These are phyloP conservation scores for Heliconius cydno DNA, from an alignment of 2,888 invertebrate species.

Conservation along the genomic window DNA sequence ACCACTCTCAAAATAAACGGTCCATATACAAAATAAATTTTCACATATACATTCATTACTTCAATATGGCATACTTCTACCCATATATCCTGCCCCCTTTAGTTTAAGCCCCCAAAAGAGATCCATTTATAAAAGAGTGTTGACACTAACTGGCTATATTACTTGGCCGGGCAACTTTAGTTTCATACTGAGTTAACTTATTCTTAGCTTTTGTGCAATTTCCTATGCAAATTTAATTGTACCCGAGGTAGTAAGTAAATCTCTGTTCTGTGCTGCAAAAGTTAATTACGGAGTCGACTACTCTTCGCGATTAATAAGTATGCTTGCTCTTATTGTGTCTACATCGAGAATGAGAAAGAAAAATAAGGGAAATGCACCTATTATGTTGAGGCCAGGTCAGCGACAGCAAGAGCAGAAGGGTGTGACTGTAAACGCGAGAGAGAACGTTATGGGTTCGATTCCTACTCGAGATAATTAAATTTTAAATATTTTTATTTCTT, in stretches of 20 bases:
- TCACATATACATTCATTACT: slow-evolving; percentile 6
- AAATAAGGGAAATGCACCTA: slow-evolving; percentile 59
- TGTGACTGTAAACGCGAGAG: too few relatives aligned
- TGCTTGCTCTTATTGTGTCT: slow-evolving; percentile 77
- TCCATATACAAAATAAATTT: background rate
- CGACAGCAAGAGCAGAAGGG: too few relatives aligned
- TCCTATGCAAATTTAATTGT: slow-evolving; percentile 84
- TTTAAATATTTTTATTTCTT: too few relatives aligned
- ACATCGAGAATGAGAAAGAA: slow-evolving; percentile 70
- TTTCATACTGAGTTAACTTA: slow-evolving; percentile 72
- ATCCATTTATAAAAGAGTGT: slow-evolving; percentile 47
- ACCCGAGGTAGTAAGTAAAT: slow-evolving; percentile 80
- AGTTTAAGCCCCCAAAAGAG: slow-evolving; percentile 36
- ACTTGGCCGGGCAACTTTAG: slow-evolving; percentile 65
- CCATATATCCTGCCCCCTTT: slow-evolving; percentile 12
- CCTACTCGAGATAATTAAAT: too few relatives aligned
- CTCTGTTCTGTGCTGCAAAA: slow-evolving; percentile 70
- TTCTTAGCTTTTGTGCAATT: slow-evolving; percentile 80
- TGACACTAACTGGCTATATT: slow-evolving; percentile 51
- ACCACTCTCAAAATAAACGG: too few relatives aligned
- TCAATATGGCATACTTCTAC: slow-evolving; percentile 3
- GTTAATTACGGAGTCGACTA: slow-evolving; percentile 78
- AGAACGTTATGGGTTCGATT: too few relatives aligned
- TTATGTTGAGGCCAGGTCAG: too few relatives aligned
- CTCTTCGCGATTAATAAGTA: slow-evolving; percentile 76